These are phyloP conservation scores for Lycia hirtaria DNA, from an alignment of 2,888 invertebrate genomes.

Conservation along the genomic window DNA sequence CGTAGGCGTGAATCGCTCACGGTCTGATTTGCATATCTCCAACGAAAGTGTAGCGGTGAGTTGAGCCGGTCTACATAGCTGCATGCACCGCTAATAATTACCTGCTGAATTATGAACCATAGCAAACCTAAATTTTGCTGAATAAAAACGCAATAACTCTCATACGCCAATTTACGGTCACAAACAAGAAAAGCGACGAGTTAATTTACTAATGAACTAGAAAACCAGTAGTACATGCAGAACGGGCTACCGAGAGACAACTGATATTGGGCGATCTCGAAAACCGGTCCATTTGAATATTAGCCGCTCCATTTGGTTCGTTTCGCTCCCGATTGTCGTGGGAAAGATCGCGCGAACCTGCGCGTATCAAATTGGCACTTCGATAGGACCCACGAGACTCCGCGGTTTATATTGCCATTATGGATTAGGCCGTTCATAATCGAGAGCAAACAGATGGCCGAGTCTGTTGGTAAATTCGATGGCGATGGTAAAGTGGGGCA, in stretches of 20 bases:
- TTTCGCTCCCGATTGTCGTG: constrained; percentile 80
- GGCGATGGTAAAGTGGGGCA: constrained; percentile 62
- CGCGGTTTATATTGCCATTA: constrained; percentile 72
- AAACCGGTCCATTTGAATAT: constrained; percentile 74
- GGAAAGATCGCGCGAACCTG: constrained; percentile 70
- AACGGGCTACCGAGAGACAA: constrained; percentile 51
- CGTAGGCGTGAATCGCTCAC: constrained; percentile 63
- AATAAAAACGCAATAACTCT: constrained; percentile 33
- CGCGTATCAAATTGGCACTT: constrained; percentile 61
- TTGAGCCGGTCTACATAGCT: constrained; percentile 64
- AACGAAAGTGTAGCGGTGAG: constrained; percentile 77
- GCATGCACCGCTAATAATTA: constrained; percentile 49
- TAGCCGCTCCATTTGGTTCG: constrained; percentile 77
- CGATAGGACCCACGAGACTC: constrained; percentile 61
- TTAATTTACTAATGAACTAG: constrained; percentile 52
- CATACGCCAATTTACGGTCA: constrained; percentile 36
- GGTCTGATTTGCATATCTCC: constrained; percentile 79
- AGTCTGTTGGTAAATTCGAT: constrained; percentile 61
- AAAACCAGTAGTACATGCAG: constrained; percentile 59
- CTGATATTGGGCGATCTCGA: constrained; percentile 55
- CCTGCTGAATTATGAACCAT: constrained; percentile 36
- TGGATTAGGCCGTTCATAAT: constrained; percentile 69
- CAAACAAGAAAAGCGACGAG: constrained; percentile 46
- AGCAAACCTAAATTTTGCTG: constrained; percentile 35
- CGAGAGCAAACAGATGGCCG: constrained; percentile 68